Evolutionary conservation across 2,888 invertebrate species (phyloP).

Genomic region (Melangyna quadrimaculata): DNA sequence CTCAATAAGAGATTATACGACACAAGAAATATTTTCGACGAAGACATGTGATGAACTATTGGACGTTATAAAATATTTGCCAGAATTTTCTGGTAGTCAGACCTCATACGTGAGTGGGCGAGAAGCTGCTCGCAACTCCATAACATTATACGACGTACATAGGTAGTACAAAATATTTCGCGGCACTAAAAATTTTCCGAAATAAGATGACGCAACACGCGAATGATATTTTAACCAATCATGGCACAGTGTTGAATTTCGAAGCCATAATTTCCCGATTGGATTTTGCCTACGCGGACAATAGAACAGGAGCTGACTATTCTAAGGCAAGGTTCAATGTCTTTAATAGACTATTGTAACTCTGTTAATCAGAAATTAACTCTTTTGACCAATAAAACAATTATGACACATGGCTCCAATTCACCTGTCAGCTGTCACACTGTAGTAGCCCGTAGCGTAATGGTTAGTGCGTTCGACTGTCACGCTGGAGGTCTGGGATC

Average conservation of each 20-base stretch:
- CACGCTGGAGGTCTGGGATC: no score
- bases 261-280: no score
- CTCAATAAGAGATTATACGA: background rate
- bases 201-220: background rate
- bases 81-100: slow-evolving; percentile 5
- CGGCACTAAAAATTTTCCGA: background rate
- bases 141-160: background rate
- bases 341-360: no score
- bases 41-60: background rate
- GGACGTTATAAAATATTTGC: slow-evolving; percentile 10
- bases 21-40: background rate
- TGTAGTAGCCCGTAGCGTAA: no score
- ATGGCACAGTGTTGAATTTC: background rate
- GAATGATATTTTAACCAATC: background rate
- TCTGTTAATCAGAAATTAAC: no score
- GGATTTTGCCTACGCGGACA: background rate
- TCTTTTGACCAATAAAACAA: slow-evolving; percentile 1
- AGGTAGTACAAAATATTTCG: background rate
- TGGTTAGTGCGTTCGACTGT: no score
- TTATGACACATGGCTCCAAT: background rate
- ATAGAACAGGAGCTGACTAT: background rate
- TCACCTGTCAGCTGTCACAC: background rate
- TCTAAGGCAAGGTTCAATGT: background rate
- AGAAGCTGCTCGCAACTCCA: slow-evolving; percentile 14
- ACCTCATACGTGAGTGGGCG: slow-evolving; percentile 10